Evolutionary conservation across 2,888 invertebrate species (phyloP), one percentile per base, ranked within the genome.

Genomic region (Timema podura): DNA sequence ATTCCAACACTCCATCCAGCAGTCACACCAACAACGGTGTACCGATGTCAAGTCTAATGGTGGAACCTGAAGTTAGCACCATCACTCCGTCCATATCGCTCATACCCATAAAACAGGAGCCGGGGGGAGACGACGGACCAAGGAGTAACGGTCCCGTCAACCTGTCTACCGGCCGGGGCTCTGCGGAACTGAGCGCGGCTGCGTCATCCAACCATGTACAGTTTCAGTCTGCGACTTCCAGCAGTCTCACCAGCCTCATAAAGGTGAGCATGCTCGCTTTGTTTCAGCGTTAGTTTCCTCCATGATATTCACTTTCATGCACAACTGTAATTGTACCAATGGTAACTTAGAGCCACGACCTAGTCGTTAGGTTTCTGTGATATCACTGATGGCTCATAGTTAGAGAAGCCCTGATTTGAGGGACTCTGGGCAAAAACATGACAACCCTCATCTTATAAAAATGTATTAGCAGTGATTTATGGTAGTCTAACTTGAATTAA

Each of bases 31-130:
- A 48, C 13, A 64, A 67, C 46, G 11, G 65, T n/a, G 47, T 67
- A 15, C 30, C 5, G 61, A 30, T 7, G 45, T 30, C 61, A 30
- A 16, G 54, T n/a, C 30, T 30, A 30, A 30, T 30, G n/a, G 54
- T 54, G 59, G 83, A 80, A 78, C 75, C 73, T 54, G 71, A 73
- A 67, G 76, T 81, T 78, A 73, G 79, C 57, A 83, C 84, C 76
- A 92, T 93, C 79, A 92, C 92, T 76, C 93, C 93, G 44, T 93
- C 92, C 74, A 93, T 93, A 77, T 92, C 92, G 57, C 83, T 93
- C 69, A 93, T 93, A 83, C 93, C 93, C 71, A 93, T 93, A 75
- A 93, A 93, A 81, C 91, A 91, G 76, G 78, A 78, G 69, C 78
- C 77, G 16, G 74, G 72, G 5, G 72, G 74, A 44, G 47, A 64